These are phyloP conservation scores for Anthopleura sola DNA, from an alignment of 64 coral and sea anemone species.

Conservation along the genomic window DNA sequence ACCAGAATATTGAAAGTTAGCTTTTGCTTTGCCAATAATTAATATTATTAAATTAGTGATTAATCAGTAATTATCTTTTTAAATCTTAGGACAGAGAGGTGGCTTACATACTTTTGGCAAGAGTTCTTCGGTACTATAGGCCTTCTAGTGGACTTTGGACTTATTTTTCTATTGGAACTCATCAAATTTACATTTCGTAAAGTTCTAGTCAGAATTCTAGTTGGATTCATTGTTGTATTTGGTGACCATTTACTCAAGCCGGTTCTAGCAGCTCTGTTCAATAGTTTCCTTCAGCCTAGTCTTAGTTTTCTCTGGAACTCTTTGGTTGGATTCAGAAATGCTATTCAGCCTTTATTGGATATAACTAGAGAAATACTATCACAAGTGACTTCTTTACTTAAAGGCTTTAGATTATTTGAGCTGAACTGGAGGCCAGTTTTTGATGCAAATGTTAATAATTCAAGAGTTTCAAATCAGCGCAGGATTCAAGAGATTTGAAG, in stretches of 20 bases:
- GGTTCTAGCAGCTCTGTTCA: constrained; percentile 46
- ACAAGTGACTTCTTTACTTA: constrained; percentile 47
- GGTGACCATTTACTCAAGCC: constrained; percentile 79
- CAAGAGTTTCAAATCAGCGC: neutral
- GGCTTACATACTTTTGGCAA: constrained; percentile 84
- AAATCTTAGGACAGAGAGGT: constrained; percentile 56
- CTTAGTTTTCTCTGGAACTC: constrained; percentile 70
- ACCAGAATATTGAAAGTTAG: too few species aligned
- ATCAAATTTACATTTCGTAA: constrained; percentile 54
- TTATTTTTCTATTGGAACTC: constrained; percentile 71
- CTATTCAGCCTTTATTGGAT: constrained; percentile 71
- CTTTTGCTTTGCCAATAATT: too few species aligned
- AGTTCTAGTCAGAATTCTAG: constrained; percentile 44
- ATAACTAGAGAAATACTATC: constrained; percentile 37
- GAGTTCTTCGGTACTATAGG: constrained; percentile 76
- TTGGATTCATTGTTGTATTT: constrained; percentile 55
- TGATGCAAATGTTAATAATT: neutral
- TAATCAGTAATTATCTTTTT: too few species aligned
- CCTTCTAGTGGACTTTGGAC: constrained; percentile 63
- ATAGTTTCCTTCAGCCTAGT: constrained; percentile 65
- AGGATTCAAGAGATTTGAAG: constrained; percentile 6
- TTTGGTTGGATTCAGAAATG: constrained; percentile 63
- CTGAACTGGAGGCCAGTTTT: constrained; percentile 69
- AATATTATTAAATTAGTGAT: too few species aligned
- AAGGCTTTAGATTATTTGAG: constrained; percentile 77